A percentile compares a stretch with the other conserved stretches of the same genome.
Evolutionary conservation across 2,797 vertebrate genomes (phyloP).

Genomic region (Notolabrus celidotus): DNA sequence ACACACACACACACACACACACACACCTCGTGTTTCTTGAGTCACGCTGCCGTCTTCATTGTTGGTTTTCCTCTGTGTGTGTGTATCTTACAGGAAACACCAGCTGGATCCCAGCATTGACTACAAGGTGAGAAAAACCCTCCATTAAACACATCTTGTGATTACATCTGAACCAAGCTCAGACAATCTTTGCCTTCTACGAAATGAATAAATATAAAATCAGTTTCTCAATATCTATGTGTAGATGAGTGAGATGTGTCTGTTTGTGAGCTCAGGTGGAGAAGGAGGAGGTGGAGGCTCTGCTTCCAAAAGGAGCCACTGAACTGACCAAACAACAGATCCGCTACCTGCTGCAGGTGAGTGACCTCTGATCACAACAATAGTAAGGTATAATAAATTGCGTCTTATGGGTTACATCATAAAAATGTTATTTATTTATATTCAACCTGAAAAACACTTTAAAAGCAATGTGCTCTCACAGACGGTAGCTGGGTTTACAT

Average conservation of each 20-base stretch:
- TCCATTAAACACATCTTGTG: not conserved
- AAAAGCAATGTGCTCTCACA: too few relatives aligned
- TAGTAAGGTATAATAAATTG: too few relatives aligned
- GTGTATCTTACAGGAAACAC: slow-evolving; percentile 81
- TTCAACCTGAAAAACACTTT: too few relatives aligned
- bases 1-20: not conserved
- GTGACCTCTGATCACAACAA: too few relatives aligned
- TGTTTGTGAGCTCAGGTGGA: slow-evolving; percentile 52
- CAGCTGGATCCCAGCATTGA: slow-evolving; percentile 75
- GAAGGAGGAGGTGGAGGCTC: slow-evolving; percentile 89
- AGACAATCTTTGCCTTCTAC: too few relatives aligned
- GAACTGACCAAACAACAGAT: slow-evolving; percentile 98
- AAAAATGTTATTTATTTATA: too few relatives aligned
- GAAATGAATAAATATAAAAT: too few relatives aligned
- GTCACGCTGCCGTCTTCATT: slow-evolving; percentile 34
- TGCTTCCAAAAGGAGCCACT: slow-evolving; percentile 94
- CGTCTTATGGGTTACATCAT: too few relatives aligned
- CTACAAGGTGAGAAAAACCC: slow-evolving; percentile 74
- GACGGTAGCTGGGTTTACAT: too few relatives aligned
- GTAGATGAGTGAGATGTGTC: not conserved
- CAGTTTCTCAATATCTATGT: too few relatives aligned
- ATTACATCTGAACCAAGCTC: too few relatives aligned
- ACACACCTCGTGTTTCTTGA: not conserved
- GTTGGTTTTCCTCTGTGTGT: slow-evolving; percentile 55
- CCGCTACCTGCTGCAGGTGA: slow-evolving; percentile 95